Percentiles rank a stretch among this genome's conserved stretches.
Conservation (phyloP, 2,113 vertebrate species). For the Microcebus tavaratra region DNA sequence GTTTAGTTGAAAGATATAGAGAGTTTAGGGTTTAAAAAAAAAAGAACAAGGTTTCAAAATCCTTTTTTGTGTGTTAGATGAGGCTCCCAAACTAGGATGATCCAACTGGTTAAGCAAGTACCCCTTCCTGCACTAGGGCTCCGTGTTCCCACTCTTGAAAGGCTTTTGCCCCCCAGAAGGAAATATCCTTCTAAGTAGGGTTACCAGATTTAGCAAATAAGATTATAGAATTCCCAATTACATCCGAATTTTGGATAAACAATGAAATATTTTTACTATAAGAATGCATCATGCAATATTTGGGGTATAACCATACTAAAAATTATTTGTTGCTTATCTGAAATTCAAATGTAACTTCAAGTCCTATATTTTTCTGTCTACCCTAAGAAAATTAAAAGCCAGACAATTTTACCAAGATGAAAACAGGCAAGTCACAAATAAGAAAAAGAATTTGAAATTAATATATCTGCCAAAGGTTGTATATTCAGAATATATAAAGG, state of each 20-base stretch:
- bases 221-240: neutral
- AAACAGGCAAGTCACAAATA: neutral
- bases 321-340: neutral
- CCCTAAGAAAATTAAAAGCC: constrained; percentile 5
- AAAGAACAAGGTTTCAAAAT: neutral
- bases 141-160: neutral
- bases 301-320: neutral
- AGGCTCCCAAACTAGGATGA: neutral
- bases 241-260: constrained; percentile 9
- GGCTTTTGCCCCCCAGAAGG: neutral
- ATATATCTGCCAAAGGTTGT: neutral
- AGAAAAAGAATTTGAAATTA: constrained; percentile 16
- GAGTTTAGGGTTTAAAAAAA: neutral
- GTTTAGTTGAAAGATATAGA: neutral
- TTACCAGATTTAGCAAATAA: neutral
- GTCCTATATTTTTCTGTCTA: neutral
- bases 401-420: neutral
- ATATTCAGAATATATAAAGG: neutral
- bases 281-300: neutral
- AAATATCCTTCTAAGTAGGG: neutral
- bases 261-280: neutral
- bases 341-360: neutral
- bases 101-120: neutral
- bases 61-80: neutral
- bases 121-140: neutral